phyloP scores from a whole-genome alignment of 2,113 vertebrate species.

The Tautogolabrus adspersus region DNA sequence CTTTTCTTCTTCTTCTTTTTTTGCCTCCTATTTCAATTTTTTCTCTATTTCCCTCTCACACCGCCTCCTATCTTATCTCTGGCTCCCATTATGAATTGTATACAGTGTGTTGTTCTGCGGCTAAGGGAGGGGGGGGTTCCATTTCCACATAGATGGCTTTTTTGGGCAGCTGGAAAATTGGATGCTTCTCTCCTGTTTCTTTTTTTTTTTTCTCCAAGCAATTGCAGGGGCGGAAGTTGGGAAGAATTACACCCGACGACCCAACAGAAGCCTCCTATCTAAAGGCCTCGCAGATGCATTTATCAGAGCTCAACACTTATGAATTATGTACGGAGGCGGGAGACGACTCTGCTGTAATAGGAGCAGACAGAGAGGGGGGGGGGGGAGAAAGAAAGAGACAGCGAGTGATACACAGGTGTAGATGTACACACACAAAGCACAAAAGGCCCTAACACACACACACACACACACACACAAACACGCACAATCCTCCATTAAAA shows the following conservation, averaged over 20 bases:
- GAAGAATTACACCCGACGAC: conserved; percentile 58
- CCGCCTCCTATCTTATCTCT: conserved; percentile 34
- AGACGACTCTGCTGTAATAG: conserved; percentile 49
- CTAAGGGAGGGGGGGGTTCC: conserved; percentile 44
- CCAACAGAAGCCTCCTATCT: conserved; percentile 63
- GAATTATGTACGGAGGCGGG: conserved; percentile 72
- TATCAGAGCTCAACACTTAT: conserved; percentile 70
- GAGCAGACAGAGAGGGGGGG: conserved; percentile 20
- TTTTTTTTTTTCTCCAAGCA: conserved; percentile 11
- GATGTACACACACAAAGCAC: conserved; percentile 9
- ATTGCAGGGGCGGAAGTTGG: conserved; percentile 35
- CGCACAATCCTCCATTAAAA: conserved; percentile 61
- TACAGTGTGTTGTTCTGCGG: conserved; percentile 62
- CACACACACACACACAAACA: background rate
- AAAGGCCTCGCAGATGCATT: conserved; percentile 64
- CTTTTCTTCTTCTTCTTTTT: conserved; percentile 17
- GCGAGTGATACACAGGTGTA: conserved; percentile 52
- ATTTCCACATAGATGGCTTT: conserved; percentile 80
- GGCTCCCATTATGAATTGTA: conserved; percentile 57
- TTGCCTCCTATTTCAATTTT: conserved; percentile 34
- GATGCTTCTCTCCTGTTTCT: conserved; percentile 48
- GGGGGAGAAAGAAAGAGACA: conserved; percentile 9
- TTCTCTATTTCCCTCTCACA: conserved; percentile 27
- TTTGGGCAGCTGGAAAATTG: conserved; percentile 65
- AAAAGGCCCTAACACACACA: background rate